These are phyloP conservation scores for Theristicus caerulescens DNA, from an alignment of 2,113 vertebrate genomes.

Conservation along the genomic window DNA sequence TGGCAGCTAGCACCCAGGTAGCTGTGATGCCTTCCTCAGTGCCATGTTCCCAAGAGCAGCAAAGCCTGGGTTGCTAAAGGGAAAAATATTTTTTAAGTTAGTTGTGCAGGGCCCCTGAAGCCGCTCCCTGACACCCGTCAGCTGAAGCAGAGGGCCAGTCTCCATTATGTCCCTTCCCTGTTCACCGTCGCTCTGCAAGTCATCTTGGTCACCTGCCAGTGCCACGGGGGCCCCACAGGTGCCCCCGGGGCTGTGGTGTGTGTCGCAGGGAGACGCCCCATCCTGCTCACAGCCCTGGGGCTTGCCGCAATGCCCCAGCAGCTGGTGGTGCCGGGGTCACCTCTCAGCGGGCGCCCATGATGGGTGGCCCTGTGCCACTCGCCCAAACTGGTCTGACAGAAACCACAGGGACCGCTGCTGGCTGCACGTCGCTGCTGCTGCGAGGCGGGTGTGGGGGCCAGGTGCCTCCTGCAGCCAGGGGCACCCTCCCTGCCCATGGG, in stretches of 20 bases:
- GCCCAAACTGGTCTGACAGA: background rate
- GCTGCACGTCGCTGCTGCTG: background rate
- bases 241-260: background rate
- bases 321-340: background rate
- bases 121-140: background rate
- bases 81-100: background rate
- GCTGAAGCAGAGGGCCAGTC: background rate
- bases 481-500: background rate
- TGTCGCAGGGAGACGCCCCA: background rate
- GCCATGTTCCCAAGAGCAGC: background rate
- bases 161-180: background rate
- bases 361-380: background rate
- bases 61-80: background rate
- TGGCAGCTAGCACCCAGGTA: background rate
- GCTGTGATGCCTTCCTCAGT: background rate
- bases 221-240: rapidly evolving
- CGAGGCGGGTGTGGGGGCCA: background rate
- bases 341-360: rapidly evolving
- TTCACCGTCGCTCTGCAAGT: background rate
- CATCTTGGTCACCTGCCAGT: background rate
- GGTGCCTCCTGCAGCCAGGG: background rate
- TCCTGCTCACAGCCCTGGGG: background rate
- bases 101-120: background rate
- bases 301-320: background rate
- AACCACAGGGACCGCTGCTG: rapidly evolving